phyloP scores from a whole-genome alignment of 2,888 invertebrate species.

The Troides aeacus region DNA sequence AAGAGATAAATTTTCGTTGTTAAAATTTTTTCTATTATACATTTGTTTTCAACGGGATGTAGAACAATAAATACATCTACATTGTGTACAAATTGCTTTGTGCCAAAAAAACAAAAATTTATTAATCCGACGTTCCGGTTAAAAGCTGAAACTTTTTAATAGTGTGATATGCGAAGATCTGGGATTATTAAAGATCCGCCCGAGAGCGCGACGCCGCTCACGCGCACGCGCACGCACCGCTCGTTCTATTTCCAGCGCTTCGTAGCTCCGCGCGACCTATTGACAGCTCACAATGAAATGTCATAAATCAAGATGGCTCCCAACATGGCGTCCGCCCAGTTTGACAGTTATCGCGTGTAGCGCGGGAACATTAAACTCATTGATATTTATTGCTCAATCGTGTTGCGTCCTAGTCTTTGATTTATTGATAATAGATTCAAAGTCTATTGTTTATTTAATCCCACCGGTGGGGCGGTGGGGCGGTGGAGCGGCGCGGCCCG shows the following conservation, averaged over 20 bases:
- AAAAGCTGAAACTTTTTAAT: too few relatives aligned
- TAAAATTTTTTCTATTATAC: too few relatives aligned
- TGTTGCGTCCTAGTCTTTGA: constrained; percentile 58
- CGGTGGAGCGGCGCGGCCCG: constrained; percentile 28
- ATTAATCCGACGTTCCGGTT: too few relatives aligned
- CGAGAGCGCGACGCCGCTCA: too few relatives aligned
- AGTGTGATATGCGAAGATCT: too few relatives aligned
- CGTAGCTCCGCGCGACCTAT: constrained; percentile 51
- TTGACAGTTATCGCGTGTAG: constrained; percentile 76
- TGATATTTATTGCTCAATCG: constrained; percentile 80
- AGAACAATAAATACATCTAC: too few relatives aligned
- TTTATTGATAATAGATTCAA: constrained; percentile 72
- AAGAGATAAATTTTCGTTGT: neutral
- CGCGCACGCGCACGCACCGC: constrained; percentile 12
- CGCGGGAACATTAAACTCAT: constrained; percentile 77
- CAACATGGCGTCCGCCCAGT: constrained; percentile 68
- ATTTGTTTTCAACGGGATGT: constrained; percentile 1
- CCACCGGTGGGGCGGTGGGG: constrained; percentile 28
- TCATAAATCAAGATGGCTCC: constrained; percentile 74
- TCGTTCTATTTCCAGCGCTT: constrained; percentile 36
- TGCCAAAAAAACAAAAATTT: too few relatives aligned
- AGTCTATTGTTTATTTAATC: constrained; percentile 67
- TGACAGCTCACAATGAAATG: constrained; percentile 66
- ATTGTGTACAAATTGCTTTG: too few relatives aligned
- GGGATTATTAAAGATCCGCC: neutral